Evolutionary conservation across 2,888 invertebrate genomes (phyloP).

Genomic region (Stratiomys singularior): DNA sequence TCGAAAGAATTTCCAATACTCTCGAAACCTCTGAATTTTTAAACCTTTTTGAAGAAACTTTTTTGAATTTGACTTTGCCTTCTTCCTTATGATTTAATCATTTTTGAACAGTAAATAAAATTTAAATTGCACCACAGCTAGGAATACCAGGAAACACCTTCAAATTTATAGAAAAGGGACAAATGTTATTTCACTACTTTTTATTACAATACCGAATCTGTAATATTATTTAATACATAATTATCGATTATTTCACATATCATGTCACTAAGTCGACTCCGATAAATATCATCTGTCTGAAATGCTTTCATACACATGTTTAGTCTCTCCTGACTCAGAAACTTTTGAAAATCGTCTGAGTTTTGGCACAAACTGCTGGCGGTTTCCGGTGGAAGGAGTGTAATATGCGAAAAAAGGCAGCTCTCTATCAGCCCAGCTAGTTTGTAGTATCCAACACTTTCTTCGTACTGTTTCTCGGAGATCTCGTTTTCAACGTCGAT

Average conservation of each 20-base stretch:
- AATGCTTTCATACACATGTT: constrained; percentile 70
- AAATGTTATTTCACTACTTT: too few relatives aligned
- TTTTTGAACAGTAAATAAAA: too few relatives aligned
- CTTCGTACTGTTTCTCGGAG: constrained; percentile 65
- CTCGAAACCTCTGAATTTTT: too few relatives aligned
- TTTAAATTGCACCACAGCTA: too few relatives aligned
- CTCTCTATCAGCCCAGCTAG: constrained; percentile 69
- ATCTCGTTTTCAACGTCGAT: constrained; percentile 66
- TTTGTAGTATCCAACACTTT: constrained; percentile 65
- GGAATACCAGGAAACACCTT: too few relatives aligned
- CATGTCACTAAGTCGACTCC: constrained; percentile 67
- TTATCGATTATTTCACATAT: constrained; percentile 69
- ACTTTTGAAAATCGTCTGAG: constrained; percentile 68
- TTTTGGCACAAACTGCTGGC: constrained; percentile 66
- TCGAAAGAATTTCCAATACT: too few relatives aligned
- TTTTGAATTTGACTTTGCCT: too few relatives aligned
- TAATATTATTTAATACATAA: not conserved
- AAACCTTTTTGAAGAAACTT: too few relatives aligned
- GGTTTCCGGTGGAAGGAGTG: constrained; percentile 68
- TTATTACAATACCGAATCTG: too few relatives aligned
- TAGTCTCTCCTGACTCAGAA: constrained; percentile 68
- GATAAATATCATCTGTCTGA: constrained; percentile 66
- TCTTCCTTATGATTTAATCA: too few relatives aligned
- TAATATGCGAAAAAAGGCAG: constrained; percentile 68
- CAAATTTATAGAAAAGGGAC: too few relatives aligned